Percentiles rank a stretch among this genome's conserved stretches.
Conservation (phyloP, 2,113 vertebrate genomes). For the Pagrus major region DNA sequence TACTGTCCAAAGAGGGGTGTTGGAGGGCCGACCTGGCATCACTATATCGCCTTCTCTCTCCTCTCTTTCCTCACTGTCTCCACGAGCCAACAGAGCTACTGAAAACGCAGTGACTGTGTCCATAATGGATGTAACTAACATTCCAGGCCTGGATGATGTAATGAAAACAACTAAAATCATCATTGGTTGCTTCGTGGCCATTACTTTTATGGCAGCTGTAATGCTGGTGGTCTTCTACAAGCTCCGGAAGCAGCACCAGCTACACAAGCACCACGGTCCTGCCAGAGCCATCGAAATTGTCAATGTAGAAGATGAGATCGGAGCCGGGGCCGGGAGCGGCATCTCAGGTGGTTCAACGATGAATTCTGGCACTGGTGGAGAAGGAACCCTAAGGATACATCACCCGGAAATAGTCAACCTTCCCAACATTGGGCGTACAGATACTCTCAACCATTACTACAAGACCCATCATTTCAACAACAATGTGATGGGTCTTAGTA, state of each 20-base stretch:
- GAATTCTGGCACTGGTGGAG: constrained; percentile 74
- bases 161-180: constrained; percentile 98
- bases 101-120: constrained; percentile 90
- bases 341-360: constrained; percentile 84
- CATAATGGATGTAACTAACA: constrained; percentile 89
- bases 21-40: constrained; percentile 76
- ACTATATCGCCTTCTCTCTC: constrained; percentile 79
- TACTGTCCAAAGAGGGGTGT: constrained; percentile 79
- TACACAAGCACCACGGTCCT: constrained; percentile 94
- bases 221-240: constrained; percentile 97
- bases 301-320: constrained; percentile 95
- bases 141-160: constrained; percentile 92
- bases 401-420: constrained; percentile 89
- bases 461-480: constrained; percentile 93
- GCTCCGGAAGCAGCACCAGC: constrained; percentile 94
- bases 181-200: constrained; percentile 96
- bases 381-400: constrained; percentile 81
- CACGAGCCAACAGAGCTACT: constrained; percentile 85
- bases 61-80: constrained; percentile 87
- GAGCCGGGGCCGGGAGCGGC: constrained; percentile 83
- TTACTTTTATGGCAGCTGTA: constrained; percentile 96
- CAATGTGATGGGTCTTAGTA: constrained; percentile 85
- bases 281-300: constrained; percentile 94
- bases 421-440: constrained; percentile 87
- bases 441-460: constrained; percentile 94